Base-by-base conservation (phyloP, 2,113 vertebrate species). In the Otis tarda region DNA sequence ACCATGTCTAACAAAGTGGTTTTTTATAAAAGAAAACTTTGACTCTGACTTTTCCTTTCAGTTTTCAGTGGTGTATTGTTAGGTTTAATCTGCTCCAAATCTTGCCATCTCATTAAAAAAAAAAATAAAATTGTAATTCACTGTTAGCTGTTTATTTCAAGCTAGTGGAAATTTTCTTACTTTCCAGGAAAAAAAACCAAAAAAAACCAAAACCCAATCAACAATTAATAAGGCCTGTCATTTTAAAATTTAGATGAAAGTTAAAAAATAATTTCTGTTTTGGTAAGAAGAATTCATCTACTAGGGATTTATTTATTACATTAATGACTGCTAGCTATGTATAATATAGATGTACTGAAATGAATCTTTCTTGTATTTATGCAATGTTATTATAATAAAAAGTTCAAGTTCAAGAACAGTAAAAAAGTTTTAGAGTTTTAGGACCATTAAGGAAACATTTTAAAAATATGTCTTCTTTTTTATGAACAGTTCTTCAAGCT, bases 41-140 rank as follows among this genome's bases (percentile, higher is more conserved):
- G 43, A 53, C 5, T 28, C 31, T 95, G 53, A 63, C 49, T 88
- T 94, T 93, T 94, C 16, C 47, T 89, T 94, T 74, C 30, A 89
- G 75, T 81, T 92, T 87, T 94, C n/a, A 87, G 25, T 86, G 41
- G 50, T 83, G 50, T 94, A 70, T 75, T 92, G 43, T 75, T 89
- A 89, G n/a, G 31, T 70, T 91, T 82, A 45, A 90, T 82, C 24
- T 83, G 47, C 69, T 94, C 23, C 70, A 97, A 96, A 95, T 15
- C 20, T 85, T 50, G 49, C 52, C 47, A 70, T 56, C 27, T 82
- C 35, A 92, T 96, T 43, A 43, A 43, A 15, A 43, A 43, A 43
- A 43, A 96, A 94, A 41, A 41, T 5, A 41, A 91, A 73, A 31
- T 91, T 96, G 91, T 85, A 94, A 95, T 92, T 96, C 81, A 87